Base-by-base conservation (phyloP, 2,797 vertebrate genomes). In the Danio jaintianensis region DNA sequence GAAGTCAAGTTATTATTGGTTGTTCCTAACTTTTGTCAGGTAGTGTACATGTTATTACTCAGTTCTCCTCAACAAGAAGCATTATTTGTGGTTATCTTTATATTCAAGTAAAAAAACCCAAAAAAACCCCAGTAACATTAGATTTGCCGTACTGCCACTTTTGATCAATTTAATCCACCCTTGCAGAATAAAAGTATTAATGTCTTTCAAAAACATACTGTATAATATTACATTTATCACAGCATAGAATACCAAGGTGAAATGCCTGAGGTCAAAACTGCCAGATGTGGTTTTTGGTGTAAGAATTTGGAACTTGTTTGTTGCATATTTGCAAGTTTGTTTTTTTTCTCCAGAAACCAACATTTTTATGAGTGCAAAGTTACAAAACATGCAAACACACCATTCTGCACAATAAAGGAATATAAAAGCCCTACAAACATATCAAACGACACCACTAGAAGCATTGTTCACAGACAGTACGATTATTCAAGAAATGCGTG, bases 261-360 rank as follows among this genome's bases (percentile, higher is more conserved):
- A 18, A 12, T 6, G 16, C n/a, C 48, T 15, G 7, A 38, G 36
- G 16, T 70, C 48, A 38, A 53, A 40, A n/a, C 48, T 13, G 9
- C 18, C 52, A 56, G 18, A 22, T 43, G 52, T 42, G 69, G 69
- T 55, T 71, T 68, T 52, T 38, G 48, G 40, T 22, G 2, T 45
- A 45, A 43, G 10, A 45, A 18, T 73, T 45, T 29, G 13, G 15
- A 47, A n/a, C 55, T 47, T 59, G 55, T 59, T 59, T 73, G 55
- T 47, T 36, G 71, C 20, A 69, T 52, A 69, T 69, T 69, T 69
- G 67, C 48, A 40, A 52, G 47, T 38, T n/a, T 62, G 29, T 29
- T 29, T 29, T 29, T 29, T 29, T 29, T 61, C 52, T 69, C 15
- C n/a, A n/a, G 47, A 69, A 69, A 69, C 47, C 66, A 69, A 69